Evolutionary conservation across 1,140 invertebrate genomes (phyloP).

Genomic region (Rhyzopertha dominica): DNA sequence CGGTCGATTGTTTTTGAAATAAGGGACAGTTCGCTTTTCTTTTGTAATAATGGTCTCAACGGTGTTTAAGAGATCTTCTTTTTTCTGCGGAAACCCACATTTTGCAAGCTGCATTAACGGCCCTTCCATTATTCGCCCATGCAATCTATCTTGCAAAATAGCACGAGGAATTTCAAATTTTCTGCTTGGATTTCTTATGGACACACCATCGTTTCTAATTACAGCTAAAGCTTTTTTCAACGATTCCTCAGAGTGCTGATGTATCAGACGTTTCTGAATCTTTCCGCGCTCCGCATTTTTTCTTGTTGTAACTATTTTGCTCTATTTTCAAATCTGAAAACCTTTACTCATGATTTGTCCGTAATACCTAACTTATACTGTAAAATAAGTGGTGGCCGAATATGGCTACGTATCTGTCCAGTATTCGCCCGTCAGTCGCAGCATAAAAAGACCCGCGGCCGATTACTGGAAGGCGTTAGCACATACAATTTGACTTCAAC

Average conservation of each 20-base stretch:
- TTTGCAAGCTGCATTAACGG: constrained; percentile 35
- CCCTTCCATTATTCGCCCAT: constrained; percentile 19
- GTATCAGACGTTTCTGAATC: no score
- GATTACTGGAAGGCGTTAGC: no score
- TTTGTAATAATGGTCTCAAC: constrained; percentile 40
- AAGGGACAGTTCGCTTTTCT: constrained; percentile 27
- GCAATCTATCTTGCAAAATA: constrained; percentile 23
- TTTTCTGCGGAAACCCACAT: constrained; percentile 40
- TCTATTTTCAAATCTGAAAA: no score
- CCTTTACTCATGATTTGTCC: no score
- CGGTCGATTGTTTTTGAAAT: constrained; percentile 33
- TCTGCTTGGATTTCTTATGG: constrained; percentile 16
- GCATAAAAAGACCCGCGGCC: no score
- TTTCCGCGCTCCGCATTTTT: no score
- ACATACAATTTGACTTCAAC: no score
- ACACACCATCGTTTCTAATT: constrained; percentile 12
- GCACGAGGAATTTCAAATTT: constrained; percentile 17
- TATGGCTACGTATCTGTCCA: no score
- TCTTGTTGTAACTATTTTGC: no score
- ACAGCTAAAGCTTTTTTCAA: constrained; percentile 11
- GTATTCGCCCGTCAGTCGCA: no score
- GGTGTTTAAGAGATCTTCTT: constrained; percentile 37
- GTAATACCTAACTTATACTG: no score
- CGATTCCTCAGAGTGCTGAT: constrained; percentile 14
- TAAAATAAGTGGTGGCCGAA: no score